These are phyloP conservation scores for Hirtodrosophila alboralis DNA, from an alignment of 2,888 invertebrate species.

Conservation along the genomic window DNA sequence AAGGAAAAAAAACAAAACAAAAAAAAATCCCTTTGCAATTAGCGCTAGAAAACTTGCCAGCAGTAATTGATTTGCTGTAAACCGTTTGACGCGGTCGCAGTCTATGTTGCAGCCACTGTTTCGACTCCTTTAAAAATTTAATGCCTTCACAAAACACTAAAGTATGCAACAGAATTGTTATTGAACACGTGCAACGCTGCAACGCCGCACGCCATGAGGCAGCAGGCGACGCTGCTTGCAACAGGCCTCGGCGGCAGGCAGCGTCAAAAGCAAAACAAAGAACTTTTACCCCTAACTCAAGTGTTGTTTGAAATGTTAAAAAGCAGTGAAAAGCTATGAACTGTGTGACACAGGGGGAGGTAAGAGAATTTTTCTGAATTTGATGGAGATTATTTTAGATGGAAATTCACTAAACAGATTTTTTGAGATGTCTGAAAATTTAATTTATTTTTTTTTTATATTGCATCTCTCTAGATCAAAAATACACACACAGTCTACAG, in stretches of 20 bases:
- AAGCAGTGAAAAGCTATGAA: conserved; percentile 22
- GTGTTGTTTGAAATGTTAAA: conserved; percentile 50
- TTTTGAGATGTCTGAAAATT: too few species aligned
- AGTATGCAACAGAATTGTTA: conserved; percentile 74
- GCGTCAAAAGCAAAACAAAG: conserved; percentile 74
- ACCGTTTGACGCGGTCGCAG: conserved; percentile 62
- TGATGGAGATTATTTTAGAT: too few species aligned
- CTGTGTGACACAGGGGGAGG: conserved; percentile 17
- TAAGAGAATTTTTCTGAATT: background rate
- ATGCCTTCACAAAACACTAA: conserved; percentile 57
- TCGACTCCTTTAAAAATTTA: conserved; percentile 62
- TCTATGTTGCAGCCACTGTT: conserved; percentile 10
- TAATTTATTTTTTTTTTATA: too few species aligned
- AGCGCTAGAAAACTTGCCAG: conserved; percentile 70
- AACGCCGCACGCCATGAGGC: conserved; percentile 24
- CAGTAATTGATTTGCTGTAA: conserved; percentile 73
- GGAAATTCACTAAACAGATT: too few species aligned
- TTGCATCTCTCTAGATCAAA: too few species aligned
- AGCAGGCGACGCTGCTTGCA: conserved; percentile 8
- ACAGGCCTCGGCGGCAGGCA: conserved; percentile 38
- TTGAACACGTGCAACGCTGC: conserved; percentile 65
- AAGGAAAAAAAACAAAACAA: too few species aligned
- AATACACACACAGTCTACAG: too few species aligned
- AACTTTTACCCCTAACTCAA: conserved; percentile 43
- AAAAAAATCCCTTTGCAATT: conserved; percentile 67